A percentile compares a stretch with the other conserved stretches of the same genome.
phyloP scores from a whole-genome alignment of 2,113 vertebrate species.

The Tympanuchus pallidicinctus region DNA sequence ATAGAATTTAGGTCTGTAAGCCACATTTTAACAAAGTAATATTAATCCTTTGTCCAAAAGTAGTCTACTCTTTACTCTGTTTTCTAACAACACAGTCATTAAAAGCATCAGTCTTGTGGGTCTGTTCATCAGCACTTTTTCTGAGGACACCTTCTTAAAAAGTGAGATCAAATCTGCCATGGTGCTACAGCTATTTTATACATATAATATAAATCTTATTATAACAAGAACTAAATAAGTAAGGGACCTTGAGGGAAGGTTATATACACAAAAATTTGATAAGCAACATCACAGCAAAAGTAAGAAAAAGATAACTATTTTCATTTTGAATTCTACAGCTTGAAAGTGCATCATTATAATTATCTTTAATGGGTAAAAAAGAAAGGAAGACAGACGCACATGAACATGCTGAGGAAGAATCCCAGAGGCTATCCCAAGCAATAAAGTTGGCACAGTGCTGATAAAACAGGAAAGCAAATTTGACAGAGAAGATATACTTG shows the following conservation, averaged over 20 bases:
- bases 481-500: not conserved
- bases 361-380: not conserved
- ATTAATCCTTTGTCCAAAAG: not conserved
- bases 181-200: not conserved
- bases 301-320: not conserved
- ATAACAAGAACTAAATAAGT: not conserved
- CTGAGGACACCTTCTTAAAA: not conserved
- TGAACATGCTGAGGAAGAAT: not conserved
- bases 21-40: not conserved
- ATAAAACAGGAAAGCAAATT: not conserved
- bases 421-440: not conserved
- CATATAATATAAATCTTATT: not conserved
- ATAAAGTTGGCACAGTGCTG: too few species aligned
- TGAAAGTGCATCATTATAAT: not conserved
- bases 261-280: not conserved
- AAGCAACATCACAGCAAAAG: not conserved
- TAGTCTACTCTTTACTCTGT: not conserved
- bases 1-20: not conserved
- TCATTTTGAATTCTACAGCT: not conserved
- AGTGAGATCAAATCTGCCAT: not conserved
- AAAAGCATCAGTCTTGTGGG: not conserved
- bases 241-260: not conserved
- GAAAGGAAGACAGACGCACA: not conserved
- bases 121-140: not conserved
- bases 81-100: not conserved